Conservation (phyloP, 2,797 vertebrate genomes). For the Echeneis naucrates region DNA sequence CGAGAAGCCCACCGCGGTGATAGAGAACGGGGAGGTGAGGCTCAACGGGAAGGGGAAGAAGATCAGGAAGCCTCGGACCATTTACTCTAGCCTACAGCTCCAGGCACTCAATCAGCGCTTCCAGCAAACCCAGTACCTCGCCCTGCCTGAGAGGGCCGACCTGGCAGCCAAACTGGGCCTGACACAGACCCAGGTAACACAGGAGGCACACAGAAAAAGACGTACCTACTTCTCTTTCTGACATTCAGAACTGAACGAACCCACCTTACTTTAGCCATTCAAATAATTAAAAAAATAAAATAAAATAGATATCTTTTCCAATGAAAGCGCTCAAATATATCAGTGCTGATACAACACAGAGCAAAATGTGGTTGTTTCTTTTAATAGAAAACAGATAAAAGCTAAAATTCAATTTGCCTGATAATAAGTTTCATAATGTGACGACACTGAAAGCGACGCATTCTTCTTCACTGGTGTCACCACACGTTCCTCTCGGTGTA, state of each 20-base stretch:
- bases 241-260: not conserved
- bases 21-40: conserved; percentile 85
- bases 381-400: not conserved
- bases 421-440: not conserved
- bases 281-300: not conserved
- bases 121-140: conserved; percentile 95
- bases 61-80: conserved; percentile 92
- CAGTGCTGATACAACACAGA: too few species aligned
- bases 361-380: too few species aligned
- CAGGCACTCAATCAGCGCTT: conserved; percentile 94
- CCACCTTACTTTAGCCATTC: not conserved
- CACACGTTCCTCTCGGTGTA: not conserved
- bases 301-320: not conserved
- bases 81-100: conserved; percentile 93
- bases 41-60: conserved; percentile 90
- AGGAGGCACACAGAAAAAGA: not conserved
- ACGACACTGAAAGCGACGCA: not conserved
- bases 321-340: too few species aligned
- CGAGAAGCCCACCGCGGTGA: conserved; percentile 81
- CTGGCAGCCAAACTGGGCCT: conserved; percentile 91
- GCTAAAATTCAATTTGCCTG: not conserved
- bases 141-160: conserved; percentile 91
- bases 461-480: conserved; percentile 25
- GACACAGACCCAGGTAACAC: conserved; percentile 92
- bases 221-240: not conserved